Percentiles rank a stretch among this genome's conserved stretches.
Conservation (phyloP, 2,113 vertebrate genomes). For the Todiramphus saurophagus region DNA sequence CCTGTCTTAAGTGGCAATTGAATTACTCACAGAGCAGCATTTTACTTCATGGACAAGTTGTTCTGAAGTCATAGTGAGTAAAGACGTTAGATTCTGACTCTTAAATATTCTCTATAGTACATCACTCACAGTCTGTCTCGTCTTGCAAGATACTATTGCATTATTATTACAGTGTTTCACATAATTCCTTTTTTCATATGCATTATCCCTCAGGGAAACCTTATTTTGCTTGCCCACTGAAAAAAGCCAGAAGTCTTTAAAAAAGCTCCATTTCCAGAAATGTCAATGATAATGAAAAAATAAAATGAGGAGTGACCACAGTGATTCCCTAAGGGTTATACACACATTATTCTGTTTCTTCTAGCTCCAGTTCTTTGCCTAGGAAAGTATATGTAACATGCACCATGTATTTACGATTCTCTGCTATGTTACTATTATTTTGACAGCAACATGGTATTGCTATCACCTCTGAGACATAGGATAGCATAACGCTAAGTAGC, state of each 20-base stretch:
- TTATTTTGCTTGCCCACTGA: neutral
- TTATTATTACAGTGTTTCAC: slow-evolving; percentile 1
- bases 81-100: neutral
- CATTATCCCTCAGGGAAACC: neutral
- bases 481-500: neutral
- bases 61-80: neutral
- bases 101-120: neutral
- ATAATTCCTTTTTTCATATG: neutral
- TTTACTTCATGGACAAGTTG: neutral
- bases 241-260: slow-evolving; percentile 26
- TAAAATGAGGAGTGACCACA: neutral
- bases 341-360: neutral
- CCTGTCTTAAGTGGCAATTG: neutral
- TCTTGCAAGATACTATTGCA: neutral
- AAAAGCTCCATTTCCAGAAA: slow-evolving; percentile 1
- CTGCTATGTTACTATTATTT: neutral
- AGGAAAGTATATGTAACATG: neutral
- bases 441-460: neutral
- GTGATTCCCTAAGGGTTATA: neutral
- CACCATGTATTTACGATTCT: neutral
- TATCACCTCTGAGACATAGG: neutral
- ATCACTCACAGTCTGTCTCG: neutral
- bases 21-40: neutral
- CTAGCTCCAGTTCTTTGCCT: neutral
- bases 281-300: neutral